These are phyloP conservation scores for Cheilosia scutellata DNA, from an alignment of 2,888 invertebrate genomes.

Conservation along the genomic window DNA sequence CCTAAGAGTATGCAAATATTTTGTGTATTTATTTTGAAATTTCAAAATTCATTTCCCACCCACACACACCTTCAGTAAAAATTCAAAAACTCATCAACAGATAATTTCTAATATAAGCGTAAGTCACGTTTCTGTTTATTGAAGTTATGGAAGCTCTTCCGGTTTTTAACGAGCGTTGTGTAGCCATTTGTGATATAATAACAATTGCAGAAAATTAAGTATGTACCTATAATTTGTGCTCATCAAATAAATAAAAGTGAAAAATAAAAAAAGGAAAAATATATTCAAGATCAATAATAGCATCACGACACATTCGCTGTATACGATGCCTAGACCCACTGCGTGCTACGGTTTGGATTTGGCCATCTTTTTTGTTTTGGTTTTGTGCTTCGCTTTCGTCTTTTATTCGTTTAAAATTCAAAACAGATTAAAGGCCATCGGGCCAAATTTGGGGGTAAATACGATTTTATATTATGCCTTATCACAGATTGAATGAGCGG, in stretches of 20 bases:
- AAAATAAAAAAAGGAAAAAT: neutral
- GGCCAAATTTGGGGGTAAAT: conserved; percentile 40
- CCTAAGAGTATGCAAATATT: conserved; percentile 66
- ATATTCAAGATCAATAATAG: conserved; percentile 31
- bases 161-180: conserved; percentile 37
- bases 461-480: neutral
- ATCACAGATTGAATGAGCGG: neutral
- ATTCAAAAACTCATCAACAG: neutral
- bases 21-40: neutral
- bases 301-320: conserved; percentile 16
- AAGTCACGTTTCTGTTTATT: conserved; percentile 29
- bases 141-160: conserved; percentile 34
- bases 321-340: neutral
- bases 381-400: conserved; percentile 3
- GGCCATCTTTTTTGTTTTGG: neutral
- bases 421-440: conserved; percentile 69
- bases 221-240: neutral
- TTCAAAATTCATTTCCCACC: conserved; percentile 1
- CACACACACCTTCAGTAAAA: neutral
- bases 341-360: conserved; percentile 3
- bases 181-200: conserved; percentile 24
- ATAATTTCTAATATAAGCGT: conserved; percentile 10
- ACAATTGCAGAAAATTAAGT: neutral
- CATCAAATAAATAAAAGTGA: conserved; percentile 13
- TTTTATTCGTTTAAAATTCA: conserved; percentile 57